A percentile compares a stretch with the other conserved stretches of the same genome.
Evolutionary conservation across 2,113 vertebrate genomes (phyloP).

Genomic region (Rhagologus leucostigma): DNA sequence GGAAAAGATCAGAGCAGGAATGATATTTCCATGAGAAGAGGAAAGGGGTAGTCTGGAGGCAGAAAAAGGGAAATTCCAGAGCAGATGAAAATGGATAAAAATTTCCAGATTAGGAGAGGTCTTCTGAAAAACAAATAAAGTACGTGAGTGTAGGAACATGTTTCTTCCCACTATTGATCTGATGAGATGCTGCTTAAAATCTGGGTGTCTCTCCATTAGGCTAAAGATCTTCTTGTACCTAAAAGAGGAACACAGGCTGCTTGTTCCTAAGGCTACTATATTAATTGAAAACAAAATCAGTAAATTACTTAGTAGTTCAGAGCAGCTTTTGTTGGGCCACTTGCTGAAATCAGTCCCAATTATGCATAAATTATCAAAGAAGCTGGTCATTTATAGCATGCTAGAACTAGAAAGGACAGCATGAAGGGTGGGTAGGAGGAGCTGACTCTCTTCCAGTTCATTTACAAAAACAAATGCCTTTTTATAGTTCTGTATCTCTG

Average conservation of each 20-base stretch:
- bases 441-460: background rate
- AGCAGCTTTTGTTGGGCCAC: background rate
- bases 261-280: background rate
- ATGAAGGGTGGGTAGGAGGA: background rate
- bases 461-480: background rate
- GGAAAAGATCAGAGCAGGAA: background rate
- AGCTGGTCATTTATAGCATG: background rate
- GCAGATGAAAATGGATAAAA: background rate
- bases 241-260: background rate
- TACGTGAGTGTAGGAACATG: background rate
- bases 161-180: background rate
- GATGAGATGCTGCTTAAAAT: background rate
- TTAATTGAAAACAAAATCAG: background rate
- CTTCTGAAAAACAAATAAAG: background rate
- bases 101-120: background rate
- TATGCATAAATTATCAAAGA: background rate
- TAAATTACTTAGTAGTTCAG: background rate
- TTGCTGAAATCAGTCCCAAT: background rate
- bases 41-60: background rate
- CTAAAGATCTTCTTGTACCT: background rate
- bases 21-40: background rate
- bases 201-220: background rate
- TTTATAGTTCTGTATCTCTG: background rate
- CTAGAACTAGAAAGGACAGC: background rate
- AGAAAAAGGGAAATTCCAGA: background rate